These are phyloP conservation scores for Paralvinella palmiformis DNA, from an alignment of 1,140 invertebrate species.

Conservation along the genomic window DNA sequence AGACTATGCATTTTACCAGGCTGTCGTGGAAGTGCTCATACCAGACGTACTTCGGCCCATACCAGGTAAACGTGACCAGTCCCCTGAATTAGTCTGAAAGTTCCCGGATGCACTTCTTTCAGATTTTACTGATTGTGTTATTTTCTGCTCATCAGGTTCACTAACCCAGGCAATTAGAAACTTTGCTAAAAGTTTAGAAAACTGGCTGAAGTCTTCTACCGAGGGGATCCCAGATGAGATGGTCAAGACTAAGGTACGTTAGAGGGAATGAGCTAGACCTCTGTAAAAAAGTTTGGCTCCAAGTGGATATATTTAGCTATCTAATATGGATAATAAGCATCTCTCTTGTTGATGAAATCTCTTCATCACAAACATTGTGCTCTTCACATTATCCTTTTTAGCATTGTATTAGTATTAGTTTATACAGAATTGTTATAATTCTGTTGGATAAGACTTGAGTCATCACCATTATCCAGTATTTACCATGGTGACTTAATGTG, in stretches of 20 bases:
- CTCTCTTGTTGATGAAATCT: no score
- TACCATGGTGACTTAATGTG: no score
- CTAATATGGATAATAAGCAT: no score
- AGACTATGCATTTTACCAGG: constrained; percentile 93
- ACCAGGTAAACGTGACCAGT: constrained; percentile 60
- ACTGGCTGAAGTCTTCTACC: constrained; percentile 81
- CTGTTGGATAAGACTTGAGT: no score
- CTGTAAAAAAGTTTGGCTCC: not conserved
- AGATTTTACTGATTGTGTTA: not conserved
- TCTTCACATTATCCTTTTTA: no score
- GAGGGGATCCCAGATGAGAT: constrained; percentile 76
- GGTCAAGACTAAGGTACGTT: constrained; percentile 76
- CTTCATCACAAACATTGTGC: no score
- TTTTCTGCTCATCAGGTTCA: constrained; percentile 58
- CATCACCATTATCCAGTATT: no score
- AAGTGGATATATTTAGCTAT: no score
- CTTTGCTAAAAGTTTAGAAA: constrained; percentile 86
- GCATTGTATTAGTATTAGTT: no score
- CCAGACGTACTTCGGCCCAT: constrained; percentile 93
- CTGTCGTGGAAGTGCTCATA: constrained; percentile 89
- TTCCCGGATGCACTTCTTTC: not conserved
- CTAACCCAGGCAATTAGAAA: constrained; percentile 89
- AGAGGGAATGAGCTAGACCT: not conserved
- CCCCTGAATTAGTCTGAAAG: not conserved
- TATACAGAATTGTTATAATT: no score